A percentile compares a stretch with the other conserved stretches of the same genome.
phyloP scores from a whole-genome alignment of 2,797 vertebrate genomes.

The Cyprinodon diabolis region DNA sequence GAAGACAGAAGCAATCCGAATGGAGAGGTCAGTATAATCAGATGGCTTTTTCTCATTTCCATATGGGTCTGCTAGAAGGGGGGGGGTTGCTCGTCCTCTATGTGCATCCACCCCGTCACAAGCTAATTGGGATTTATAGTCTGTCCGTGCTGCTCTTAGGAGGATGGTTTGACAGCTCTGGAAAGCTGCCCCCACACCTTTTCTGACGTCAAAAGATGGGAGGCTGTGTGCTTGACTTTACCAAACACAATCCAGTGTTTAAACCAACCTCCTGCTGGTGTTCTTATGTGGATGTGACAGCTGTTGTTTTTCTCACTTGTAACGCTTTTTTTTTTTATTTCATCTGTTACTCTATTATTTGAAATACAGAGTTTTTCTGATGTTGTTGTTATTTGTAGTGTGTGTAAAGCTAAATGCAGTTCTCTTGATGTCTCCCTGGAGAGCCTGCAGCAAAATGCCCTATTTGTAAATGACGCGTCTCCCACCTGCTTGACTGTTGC shows the following conservation, averaged over 20 bases:
- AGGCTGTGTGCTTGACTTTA: slow-evolving; percentile 9
- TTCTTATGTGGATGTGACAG: slow-evolving; percentile 3
- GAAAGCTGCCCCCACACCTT: not conserved
- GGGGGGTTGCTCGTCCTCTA: not conserved
- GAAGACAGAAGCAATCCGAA: slow-evolving; percentile 97
- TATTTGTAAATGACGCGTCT: not conserved
- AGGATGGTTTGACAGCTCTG: slow-evolving; percentile 5
- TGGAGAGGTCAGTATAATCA: slow-evolving; percentile 89
- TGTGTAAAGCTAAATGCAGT: slow-evolving; percentile 9
- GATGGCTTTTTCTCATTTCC: slow-evolving; percentile 8
- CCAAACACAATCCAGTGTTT: not conserved
- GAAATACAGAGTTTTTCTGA: not conserved
- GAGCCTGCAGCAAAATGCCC: not conserved
- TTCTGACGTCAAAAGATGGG: slow-evolving; percentile 13
- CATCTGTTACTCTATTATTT: slow-evolving; percentile 1
- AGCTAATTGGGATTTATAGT: slow-evolving; percentile 13
- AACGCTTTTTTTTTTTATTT: not conserved
- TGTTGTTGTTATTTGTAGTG: not conserved
- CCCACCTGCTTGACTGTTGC: not conserved
- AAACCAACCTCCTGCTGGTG: slow-evolving; percentile 8
- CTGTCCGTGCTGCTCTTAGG: not conserved
- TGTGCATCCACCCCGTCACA: slow-evolving; percentile 27
- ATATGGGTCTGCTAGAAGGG: slow-evolving; percentile 9
- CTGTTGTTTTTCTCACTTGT: not conserved
- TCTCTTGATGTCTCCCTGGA: not conserved